Percentiles rank a stretch among this genome's conserved stretches.
Conservation (phyloP, 2,113 vertebrate genomes). For the Chaetodon auriga region DNA sequence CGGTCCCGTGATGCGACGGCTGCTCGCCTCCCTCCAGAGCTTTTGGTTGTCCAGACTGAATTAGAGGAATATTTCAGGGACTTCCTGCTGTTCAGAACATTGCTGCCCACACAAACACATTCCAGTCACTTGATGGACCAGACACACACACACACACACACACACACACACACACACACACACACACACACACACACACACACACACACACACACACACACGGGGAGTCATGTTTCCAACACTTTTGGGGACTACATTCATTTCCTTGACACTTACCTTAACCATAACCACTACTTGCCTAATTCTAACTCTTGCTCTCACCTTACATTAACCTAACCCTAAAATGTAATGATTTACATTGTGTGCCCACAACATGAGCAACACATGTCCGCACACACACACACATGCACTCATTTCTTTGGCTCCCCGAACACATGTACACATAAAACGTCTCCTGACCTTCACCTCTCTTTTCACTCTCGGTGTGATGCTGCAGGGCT, state of each 20-base stretch:
- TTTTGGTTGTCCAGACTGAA: conserved; percentile 38
- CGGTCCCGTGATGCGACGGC: conserved; percentile 43
- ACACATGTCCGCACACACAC: conserved; percentile 19
- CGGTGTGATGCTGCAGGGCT: conserved; percentile 34
- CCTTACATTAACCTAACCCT: too few relatives aligned
- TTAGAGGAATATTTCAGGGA: conserved; percentile 60
- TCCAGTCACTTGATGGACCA: conserved; percentile 76
- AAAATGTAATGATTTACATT: too few relatives aligned
- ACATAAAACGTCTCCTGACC: conserved; percentile 44
- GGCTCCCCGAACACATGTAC: conserved; percentile 12
- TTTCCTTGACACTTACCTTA: too few relatives aligned
- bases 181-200: too few relatives aligned
- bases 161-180: background rate
- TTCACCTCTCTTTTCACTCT: conserved; percentile 49
- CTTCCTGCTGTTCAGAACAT: conserved; percentile 65
- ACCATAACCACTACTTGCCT: too few relatives aligned
- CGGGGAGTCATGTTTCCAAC: too few relatives aligned
- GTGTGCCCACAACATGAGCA: too few relatives aligned
- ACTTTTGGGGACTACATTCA: too few relatives aligned
- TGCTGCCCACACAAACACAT: conserved; percentile 75
- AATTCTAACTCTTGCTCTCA: too few relatives aligned
- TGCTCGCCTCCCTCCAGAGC: conserved; percentile 40
- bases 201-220: too few relatives aligned
- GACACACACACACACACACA: conserved; percentile 52
- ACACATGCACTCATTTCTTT: conserved; percentile 15